Percentiles rank a stretch among this genome's conserved stretches.
phyloP scores from a whole-genome alignment of 2,113 vertebrate species.

The Brevimyrus niger region DNA sequence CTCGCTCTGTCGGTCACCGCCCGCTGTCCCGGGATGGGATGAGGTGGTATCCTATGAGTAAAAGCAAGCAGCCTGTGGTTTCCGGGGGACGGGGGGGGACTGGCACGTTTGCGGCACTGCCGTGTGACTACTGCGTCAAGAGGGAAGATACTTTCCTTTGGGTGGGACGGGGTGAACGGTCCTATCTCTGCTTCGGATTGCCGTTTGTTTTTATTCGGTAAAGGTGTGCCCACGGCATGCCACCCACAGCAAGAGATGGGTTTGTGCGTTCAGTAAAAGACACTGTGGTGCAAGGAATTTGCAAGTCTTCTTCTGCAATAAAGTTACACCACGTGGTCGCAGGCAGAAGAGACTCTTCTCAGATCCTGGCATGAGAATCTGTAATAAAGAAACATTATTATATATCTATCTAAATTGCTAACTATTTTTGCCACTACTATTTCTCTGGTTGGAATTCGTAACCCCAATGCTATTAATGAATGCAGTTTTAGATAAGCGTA shows the following conservation, averaged over 20 bases:
- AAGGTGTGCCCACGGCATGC: neutral
- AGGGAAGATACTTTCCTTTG: neutral
- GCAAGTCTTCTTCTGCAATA: neutral
- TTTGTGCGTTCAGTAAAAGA: neutral
- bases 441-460: neutral
- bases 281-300: neutral
- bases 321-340: neutral
- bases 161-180: neutral
- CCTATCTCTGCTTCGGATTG: neutral
- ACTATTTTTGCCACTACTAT: neutral
- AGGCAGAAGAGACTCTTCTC: neutral
- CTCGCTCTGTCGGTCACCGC: neutral
- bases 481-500: neutral
- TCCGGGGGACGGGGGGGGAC: neutral
- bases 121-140: neutral
- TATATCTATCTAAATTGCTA: neutral
- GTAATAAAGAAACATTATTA: neutral
- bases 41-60: neutral
- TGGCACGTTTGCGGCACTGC: neutral
- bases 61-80: neutral
- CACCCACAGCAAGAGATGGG: neutral
- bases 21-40: neutral
- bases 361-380: neutral
- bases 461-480: neutral
- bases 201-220: slow-evolving; percentile 11